Conservation (phyloP, 2,113 vertebrate species). For the Indicator maculatus region DNA sequence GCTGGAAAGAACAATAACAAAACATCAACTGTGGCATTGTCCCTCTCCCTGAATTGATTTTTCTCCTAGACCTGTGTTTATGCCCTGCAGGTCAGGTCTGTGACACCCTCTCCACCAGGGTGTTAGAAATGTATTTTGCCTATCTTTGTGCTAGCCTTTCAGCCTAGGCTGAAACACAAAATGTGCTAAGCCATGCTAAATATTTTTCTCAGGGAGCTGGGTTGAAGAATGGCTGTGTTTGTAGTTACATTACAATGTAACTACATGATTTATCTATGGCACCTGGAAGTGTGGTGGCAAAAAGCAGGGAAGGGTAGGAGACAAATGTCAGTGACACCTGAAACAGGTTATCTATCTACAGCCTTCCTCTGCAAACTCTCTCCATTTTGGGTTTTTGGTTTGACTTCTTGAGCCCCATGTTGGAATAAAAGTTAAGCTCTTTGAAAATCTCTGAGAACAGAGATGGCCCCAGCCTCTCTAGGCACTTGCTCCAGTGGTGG, state of each 20-base stretch:
- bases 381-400: not conserved
- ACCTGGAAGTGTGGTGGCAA: not conserved
- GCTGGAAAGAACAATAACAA: not conserved
- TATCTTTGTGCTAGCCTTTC: not conserved
- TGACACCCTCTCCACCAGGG: not conserved
- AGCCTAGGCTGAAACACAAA: not conserved
- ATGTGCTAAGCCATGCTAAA: not conserved
- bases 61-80: not conserved
- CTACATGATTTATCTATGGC: not conserved
- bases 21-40: not conserved
- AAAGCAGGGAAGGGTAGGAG: not conserved
- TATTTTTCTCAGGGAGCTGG: not conserved
- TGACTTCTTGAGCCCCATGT: accelerated
- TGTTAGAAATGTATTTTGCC: not conserved
- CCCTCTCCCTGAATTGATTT: not conserved
- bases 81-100: not conserved
- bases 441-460: not conserved
- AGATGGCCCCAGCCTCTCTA: not conserved
- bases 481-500: not conserved
- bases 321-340: not conserved
- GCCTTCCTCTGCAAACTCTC: not conserved
- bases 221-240: not conserved
- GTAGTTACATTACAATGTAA: not conserved
- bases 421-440: not conserved
- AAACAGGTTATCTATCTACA: not conserved